Conservation (phyloP, 2,888 invertebrate genomes). For the Atherix ibis region DNA sequence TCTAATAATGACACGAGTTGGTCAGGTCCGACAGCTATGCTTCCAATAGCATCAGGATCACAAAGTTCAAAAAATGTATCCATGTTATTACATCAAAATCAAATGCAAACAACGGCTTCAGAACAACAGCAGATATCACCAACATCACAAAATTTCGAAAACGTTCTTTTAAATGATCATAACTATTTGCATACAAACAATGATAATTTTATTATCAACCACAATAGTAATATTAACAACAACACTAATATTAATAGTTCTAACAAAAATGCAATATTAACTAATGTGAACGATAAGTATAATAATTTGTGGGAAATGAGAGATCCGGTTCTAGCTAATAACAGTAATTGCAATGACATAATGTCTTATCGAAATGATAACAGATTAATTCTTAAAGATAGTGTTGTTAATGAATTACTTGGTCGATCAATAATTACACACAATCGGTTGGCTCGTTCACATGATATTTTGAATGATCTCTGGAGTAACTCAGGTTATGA, state of each 20-base stretch:
- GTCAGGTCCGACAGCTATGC: constrained; percentile 12
- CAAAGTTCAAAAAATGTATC: too few relatives aligned
- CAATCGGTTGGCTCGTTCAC: constrained; percentile 13
- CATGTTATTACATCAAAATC: too few relatives aligned
- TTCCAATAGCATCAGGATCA: too few relatives aligned
- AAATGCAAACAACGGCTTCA: constrained; percentile 6
- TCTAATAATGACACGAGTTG: constrained; percentile 10
- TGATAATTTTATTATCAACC: neutral
- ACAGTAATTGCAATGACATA: constrained; percentile 7
- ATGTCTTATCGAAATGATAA: too few relatives aligned
- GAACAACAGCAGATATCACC: constrained; percentile 2
- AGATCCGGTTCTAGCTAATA: neutral
- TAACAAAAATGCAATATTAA: neutral
- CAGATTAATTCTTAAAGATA: too few relatives aligned
- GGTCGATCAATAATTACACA: constrained; percentile 8
- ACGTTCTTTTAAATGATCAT: neutral
- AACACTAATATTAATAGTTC: constrained; percentile 4
- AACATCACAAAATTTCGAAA: neutral
- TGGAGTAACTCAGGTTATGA: constrained; percentile 20
- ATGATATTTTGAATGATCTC: constrained; percentile 25
- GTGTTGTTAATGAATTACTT: constrained; percentile 15
- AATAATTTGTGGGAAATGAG: too few relatives aligned
- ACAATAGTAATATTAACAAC: constrained; percentile 7
- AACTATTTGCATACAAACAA: neutral
- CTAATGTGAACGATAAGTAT: neutral